Base-by-base conservation (phyloP, 2,113 vertebrate genomes). In the Phainopepla nitens region DNA sequence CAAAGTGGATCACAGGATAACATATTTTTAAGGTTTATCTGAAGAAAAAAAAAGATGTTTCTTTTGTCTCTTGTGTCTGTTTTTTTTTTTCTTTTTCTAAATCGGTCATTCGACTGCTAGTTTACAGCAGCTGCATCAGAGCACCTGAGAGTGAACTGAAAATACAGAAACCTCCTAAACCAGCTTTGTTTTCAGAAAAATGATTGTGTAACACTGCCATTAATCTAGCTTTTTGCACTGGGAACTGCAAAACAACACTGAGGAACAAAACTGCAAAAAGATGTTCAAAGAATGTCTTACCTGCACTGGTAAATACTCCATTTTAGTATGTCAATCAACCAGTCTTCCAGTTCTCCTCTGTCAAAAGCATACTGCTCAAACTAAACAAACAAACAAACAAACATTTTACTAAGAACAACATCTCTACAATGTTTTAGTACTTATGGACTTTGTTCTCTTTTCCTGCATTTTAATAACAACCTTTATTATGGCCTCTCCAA, bases 271-370 rank as follows among this genome's bases (percentile, higher is more conserved):
- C 3, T 1, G 3, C 10, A 56, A 70, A 69, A 81, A 20, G 28
- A 53, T 1, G 3, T 57, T 86, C 85, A 90, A 49, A 95, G 71
- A 91, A 75, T 21, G 15, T 79, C 98, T 98, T 98, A 98, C 98
- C 98, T 98, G 88, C 93, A 96, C 83, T 93, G 90, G 95, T 95
- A 97, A 97, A 97, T 91, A 90, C 82, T 98, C 97, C 97, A 98
- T 97, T 95, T 98, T 96, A 98, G 94, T 90, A 97, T 27, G 87
- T 92, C 90, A 96, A 97, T 97, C 96, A 97, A 89, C 29, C 69
- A 95, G 90, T 97, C 92, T 96, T 98, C 97, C 95, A 97, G 89
- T 96, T 97, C 96, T 90, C 93, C 87, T 35, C 94, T 96, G 91
- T 97, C 97, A 98, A 93, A 98, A 97, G 71, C 97, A 98, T 97